Evolutionary conservation across 2,888 invertebrate species (phyloP).

Genomic region (Drosophila neonasuta): DNA sequence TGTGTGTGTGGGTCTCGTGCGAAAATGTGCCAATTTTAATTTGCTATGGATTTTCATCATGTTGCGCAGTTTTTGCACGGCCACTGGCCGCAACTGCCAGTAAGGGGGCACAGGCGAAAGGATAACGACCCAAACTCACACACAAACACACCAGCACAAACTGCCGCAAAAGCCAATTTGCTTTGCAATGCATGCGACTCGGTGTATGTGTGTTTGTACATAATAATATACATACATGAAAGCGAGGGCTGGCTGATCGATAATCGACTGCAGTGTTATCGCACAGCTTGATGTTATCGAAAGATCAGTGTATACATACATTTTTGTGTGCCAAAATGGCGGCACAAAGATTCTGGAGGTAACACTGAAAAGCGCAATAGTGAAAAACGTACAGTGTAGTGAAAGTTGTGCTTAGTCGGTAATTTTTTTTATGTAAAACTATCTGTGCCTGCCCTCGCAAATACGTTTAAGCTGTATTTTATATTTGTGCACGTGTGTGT

Average conservation of each 20-base stretch:
- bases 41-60: conserved; percentile 53
- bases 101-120: conserved; percentile 35
- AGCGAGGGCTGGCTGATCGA: conserved; percentile 14
- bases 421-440: background rate
- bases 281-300: background rate
- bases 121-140: conserved; percentile 47
- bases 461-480: conserved; percentile 9
- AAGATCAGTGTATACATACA: background rate
- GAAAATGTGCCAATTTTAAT: conserved; percentile 65
- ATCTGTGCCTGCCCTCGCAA: background rate
- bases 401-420: background rate
- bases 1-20: conserved; percentile 24
- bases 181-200: conserved; percentile 27
- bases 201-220: conserved; percentile 16
- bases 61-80: conserved; percentile 49
- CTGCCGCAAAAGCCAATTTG: conserved; percentile 60
- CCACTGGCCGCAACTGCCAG: conserved; percentile 43
- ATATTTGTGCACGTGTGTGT: conserved; percentile 9
- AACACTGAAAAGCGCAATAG: background rate
- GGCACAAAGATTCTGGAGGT: background rate
- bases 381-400: too few species aligned
- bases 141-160: conserved; percentile 13
- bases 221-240: conserved; percentile 12
- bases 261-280: background rate
- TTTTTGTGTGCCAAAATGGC: background rate